Conservation (phyloP, 2,113 vertebrate genomes). For the Ctenomys sociabilis region DNA sequence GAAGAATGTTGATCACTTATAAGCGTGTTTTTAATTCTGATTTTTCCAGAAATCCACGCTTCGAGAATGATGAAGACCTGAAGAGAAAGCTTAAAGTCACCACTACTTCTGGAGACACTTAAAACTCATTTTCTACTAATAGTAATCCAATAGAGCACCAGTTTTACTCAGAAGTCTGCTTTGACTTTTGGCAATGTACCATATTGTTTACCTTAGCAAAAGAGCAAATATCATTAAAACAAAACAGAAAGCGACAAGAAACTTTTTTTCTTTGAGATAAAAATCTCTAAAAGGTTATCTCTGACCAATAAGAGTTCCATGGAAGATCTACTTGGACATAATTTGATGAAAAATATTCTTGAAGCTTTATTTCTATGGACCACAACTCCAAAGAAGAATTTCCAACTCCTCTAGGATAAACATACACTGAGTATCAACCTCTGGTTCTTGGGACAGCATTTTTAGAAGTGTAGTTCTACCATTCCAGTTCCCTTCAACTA, state of each 20-base stretch:
- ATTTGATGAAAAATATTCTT: constrained; percentile 44
- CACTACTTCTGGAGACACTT: constrained; percentile 11
- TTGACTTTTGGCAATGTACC: constrained; percentile 33
- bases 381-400: neutral
- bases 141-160: neutral
- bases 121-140: constrained; percentile 26
- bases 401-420: constrained; percentile 16
- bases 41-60: constrained; percentile 19
- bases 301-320: constrained; percentile 2
- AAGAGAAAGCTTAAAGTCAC: constrained; percentile 39
- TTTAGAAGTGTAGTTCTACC: constrained; percentile 48
- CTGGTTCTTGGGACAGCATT: neutral
- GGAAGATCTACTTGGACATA: neutral
- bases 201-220: constrained; percentile 19
- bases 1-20: constrained; percentile 12
- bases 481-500: constrained; percentile 2
- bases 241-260: constrained; percentile 51
- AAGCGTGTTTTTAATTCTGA: neutral
- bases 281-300: constrained; percentile 32
- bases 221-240: constrained; percentile 46
- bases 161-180: constrained; percentile 43
- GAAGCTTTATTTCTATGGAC: constrained; percentile 10
- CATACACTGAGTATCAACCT: constrained; percentile 6
- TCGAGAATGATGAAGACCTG: constrained; percentile 47
- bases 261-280: constrained; percentile 57